phyloP scores from a whole-genome alignment of 2,888 invertebrate genomes.

The Chymomyza fuscimana region DNA sequence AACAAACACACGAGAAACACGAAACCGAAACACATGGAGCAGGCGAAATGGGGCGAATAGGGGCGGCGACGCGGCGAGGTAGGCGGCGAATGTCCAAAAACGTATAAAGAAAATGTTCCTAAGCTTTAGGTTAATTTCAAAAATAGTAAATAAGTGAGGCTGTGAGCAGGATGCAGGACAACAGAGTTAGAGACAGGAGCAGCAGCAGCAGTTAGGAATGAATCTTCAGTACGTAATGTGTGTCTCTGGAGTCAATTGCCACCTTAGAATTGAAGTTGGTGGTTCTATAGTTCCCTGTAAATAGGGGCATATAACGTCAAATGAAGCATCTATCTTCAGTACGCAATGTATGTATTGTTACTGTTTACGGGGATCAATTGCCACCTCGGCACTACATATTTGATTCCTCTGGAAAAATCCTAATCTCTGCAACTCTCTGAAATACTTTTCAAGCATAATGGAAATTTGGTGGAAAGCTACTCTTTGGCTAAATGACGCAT shows the following conservation, averaged over 20 bases:
- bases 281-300: no score
- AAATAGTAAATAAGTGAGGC: constrained; percentile 44
- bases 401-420: no score
- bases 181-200: constrained; percentile 15
- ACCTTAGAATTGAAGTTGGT: no score
- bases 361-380: no score
- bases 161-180: constrained; percentile 39
- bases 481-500: no score
- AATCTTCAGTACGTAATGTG: no score
- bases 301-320: no score
- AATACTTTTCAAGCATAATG: no score
- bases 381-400: no score
- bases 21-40: constrained; percentile 45
- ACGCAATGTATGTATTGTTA: neutral
- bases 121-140: constrained; percentile 57
- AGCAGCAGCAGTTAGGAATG: constrained; percentile 27
- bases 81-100: constrained; percentile 4
- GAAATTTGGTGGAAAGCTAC: no score
- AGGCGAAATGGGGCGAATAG: constrained; percentile 30
- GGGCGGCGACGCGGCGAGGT: constrained; percentile 24
- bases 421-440: no score
- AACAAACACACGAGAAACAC: constrained; percentile 54
- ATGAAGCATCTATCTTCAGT: neutral
- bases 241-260: no score
- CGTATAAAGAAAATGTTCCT: neutral